Percentiles rank a stretch among this genome's conserved stretches.
These are phyloP conservation scores for Falco naumanni DNA, from an alignment of 2,797 vertebrate species.

Conservation along the genomic window DNA sequence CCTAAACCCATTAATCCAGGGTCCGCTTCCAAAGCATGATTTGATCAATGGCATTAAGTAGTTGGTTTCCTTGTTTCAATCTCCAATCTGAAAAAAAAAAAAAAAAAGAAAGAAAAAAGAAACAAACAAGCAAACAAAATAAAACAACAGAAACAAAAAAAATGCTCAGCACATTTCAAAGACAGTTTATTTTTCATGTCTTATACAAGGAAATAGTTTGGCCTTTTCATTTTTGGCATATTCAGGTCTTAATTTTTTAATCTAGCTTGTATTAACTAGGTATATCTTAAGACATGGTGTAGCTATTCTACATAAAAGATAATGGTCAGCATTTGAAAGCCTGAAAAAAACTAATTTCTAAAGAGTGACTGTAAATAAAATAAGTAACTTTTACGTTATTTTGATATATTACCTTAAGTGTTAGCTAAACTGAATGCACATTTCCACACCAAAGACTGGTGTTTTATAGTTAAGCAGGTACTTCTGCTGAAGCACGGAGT, in stretches of 20 bases:
- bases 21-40: not conserved
- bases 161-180: not conserved
- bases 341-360: not conserved
- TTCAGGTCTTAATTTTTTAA: not conserved
- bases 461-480: not conserved
- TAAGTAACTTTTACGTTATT: not conserved
- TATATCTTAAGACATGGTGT: not conserved
- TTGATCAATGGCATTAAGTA: not conserved
- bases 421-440: not conserved
- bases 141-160: not conserved
- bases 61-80: not conserved
- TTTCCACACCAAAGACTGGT: not conserved
- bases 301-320: not conserved
- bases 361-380: not conserved
- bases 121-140: not conserved
- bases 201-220: not conserved
- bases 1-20: not conserved
- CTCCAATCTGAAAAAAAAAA: not conserved
- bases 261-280: not conserved
- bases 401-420: not conserved
- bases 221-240: not conserved
- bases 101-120: not conserved
- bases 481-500: not conserved
- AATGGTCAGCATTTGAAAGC: not conserved
- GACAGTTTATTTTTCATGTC: not conserved